These are phyloP conservation scores for Plectropomus leopardus DNA, from an alignment of 2,113 vertebrate species.

Conservation along the genomic window DNA sequence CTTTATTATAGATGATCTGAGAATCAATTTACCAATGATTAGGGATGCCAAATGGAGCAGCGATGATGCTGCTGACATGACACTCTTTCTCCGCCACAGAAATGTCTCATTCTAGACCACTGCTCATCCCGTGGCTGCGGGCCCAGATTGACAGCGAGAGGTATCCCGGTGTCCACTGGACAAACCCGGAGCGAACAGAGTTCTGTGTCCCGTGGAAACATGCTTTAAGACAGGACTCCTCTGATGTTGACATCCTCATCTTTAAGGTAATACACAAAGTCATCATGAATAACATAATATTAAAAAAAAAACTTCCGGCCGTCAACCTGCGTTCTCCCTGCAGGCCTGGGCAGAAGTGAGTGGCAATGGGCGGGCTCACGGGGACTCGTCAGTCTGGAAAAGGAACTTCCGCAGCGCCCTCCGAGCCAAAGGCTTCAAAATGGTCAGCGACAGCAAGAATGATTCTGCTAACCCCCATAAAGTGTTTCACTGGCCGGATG, in stretches of 20 bases:
- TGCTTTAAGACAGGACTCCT: slow-evolving; percentile 86
- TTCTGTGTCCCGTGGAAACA: slow-evolving; percentile 93
- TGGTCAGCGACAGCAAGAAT: slow-evolving; percentile 84
- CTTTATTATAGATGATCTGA: not conserved
- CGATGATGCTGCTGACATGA: not conserved
- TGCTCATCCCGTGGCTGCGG: slow-evolving; percentile 89
- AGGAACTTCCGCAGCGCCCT: slow-evolving; percentile 92
- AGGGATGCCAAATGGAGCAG: not conserved
- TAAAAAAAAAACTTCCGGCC: too few species aligned
- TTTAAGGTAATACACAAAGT: slow-evolving; percentile 83
- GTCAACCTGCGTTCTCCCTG: not conserved
- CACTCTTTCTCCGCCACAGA: slow-evolving; percentile 22
- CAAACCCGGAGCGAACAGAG: slow-evolving; percentile 73
- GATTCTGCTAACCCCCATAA: slow-evolving; percentile 88
- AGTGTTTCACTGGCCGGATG: slow-evolving; percentile 82
- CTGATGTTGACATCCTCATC: slow-evolving; percentile 83
- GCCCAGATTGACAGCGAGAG: slow-evolving; percentile 78
- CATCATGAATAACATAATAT: not conserved
- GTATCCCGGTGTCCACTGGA: slow-evolving; percentile 88
- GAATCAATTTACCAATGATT: not conserved
- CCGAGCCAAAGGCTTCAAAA: slow-evolving; percentile 83
- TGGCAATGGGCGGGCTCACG: slow-evolving; percentile 66
- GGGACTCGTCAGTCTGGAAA: slow-evolving; percentile 89
- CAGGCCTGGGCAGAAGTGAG: slow-evolving; percentile 90
- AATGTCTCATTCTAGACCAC: slow-evolving; percentile 86